Percentiles rank a stretch among this genome's conserved stretches.
Evolutionary conservation across 2,113 vertebrate species (phyloP).

Genomic region (Psettodes erumei): DNA sequence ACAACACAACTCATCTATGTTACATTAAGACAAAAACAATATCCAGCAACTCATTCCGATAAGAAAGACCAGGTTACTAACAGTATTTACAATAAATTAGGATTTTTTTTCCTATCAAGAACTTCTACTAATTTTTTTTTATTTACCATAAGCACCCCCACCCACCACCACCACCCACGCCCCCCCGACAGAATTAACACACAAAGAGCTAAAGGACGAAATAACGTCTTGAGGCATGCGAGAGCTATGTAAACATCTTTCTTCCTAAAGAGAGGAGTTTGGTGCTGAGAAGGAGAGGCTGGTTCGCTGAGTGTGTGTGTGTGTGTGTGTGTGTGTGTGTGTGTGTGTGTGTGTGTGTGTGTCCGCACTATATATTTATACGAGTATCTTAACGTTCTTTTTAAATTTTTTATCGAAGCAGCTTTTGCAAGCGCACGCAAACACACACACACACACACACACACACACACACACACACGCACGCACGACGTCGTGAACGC

Average conservation of each 20-base stretch:
- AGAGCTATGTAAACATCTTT: conserved; percentile 79
- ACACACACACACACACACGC: conserved; percentile 29
- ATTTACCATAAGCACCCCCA: conserved; percentile 5
- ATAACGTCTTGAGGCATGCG: conserved; percentile 74
- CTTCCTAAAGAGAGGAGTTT: conserved; percentile 44
- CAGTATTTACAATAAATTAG: conserved; percentile 84
- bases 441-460: conserved; percentile 26
- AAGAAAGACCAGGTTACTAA: conserved; percentile 71
- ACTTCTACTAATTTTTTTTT: conserved; percentile 46
- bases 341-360: background rate
- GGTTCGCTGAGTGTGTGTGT: no score
- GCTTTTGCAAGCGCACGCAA: background rate
- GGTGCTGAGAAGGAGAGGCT: no score
- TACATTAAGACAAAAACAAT: conserved; percentile 60
- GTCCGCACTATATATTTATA: background rate
- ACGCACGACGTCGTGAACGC: conserved; percentile 26
- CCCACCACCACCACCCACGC: conserved; percentile 59
- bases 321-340: background rate
- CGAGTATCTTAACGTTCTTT: background rate
- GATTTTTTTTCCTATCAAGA: conserved; percentile 67
- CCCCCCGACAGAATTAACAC: conserved; percentile 60
- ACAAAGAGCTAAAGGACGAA: conserved; percentile 65
- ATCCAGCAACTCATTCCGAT: conserved; percentile 69
- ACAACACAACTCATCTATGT: conserved; percentile 48
- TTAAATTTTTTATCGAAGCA: conserved; percentile 1